Evolutionary conservation across 2,113 vertebrate species (phyloP).

Genomic region (Mormoops blainvillei): DNA sequence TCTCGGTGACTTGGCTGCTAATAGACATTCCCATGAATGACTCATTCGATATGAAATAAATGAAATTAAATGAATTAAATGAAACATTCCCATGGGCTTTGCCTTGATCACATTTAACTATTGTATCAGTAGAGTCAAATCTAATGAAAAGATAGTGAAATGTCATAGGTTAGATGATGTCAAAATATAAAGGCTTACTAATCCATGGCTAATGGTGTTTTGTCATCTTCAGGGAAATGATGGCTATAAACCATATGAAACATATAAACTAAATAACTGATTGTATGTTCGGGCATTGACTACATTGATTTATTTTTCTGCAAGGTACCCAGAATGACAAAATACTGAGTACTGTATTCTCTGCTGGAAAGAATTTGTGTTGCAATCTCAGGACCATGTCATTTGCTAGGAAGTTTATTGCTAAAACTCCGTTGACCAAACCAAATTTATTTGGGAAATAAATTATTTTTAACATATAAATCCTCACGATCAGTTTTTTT

Average conservation of each 20-base stretch:
- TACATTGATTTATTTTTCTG: background rate
- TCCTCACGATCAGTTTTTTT: background rate
- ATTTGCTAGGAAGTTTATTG: background rate
- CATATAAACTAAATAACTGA: background rate
- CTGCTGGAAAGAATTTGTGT: background rate
- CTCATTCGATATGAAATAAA: background rate
- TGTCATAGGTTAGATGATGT: background rate
- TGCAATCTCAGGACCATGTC: background rate
- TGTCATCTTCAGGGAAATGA: background rate
- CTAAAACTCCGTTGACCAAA: background rate
- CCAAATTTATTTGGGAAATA: background rate
- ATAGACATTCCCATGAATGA: background rate
- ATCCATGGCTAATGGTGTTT: background rate
- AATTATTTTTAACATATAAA: background rate
- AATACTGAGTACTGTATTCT: background rate
- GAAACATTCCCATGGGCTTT: background rate
- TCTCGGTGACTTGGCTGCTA: background rate
- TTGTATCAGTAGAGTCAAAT: background rate
- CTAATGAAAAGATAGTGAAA: background rate
- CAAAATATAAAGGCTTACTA: fast-evolving
- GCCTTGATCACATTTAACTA: background rate
- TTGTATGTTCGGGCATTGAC: too few relatives aligned
- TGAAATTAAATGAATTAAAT: background rate
- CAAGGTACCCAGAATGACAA: background rate
- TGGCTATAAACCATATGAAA: background rate